A percentile compares a stretch with the other conserved stretches of the same genome.
Evolutionary conservation across 2,113 vertebrate genomes (phyloP).

Genomic region (Embiotoca jacksoni): DNA sequence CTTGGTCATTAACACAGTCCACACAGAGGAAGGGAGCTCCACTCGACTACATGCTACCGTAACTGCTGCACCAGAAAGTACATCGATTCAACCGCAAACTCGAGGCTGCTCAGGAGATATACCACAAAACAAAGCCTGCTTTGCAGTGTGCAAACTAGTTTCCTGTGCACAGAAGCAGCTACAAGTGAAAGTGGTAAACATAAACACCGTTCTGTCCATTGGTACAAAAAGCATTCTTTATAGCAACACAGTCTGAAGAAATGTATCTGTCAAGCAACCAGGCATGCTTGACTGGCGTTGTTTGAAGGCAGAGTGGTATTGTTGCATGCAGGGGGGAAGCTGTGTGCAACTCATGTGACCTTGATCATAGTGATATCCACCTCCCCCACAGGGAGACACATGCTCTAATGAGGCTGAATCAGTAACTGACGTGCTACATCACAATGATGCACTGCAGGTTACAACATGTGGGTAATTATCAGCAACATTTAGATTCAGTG

Average conservation of each 20-base stretch:
- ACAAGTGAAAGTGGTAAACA: constrained; percentile 5
- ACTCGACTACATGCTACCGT: constrained; percentile 51
- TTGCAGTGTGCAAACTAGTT: constrained; percentile 41
- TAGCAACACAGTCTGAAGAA: constrained; percentile 15
- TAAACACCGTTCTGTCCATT: not conserved
- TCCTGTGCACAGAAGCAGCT: constrained; percentile 29
- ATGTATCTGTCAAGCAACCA: constrained; percentile 22
- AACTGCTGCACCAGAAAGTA: constrained; percentile 20
- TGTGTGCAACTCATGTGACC: constrained; percentile 19
- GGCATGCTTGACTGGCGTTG: constrained; percentile 31
- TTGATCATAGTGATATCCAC: constrained; percentile 20
- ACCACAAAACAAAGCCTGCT: not conserved
- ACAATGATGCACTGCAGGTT: constrained; percentile 32
- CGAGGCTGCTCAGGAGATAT: constrained; percentile 1
- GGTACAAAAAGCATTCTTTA: constrained; percentile 11
- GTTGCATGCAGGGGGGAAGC: constrained; percentile 47
- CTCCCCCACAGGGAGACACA: constrained; percentile 21
- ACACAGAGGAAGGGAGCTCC: constrained; percentile 27
- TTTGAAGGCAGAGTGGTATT: constrained; percentile 14
- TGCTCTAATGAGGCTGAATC: constrained; percentile 37
- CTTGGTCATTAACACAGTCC: constrained; percentile 35
- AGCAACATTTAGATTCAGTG: constrained; percentile 25
- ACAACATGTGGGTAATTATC: constrained; percentile 38
- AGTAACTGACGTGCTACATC: constrained; percentile 46
- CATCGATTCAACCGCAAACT: constrained; percentile 23